Evolutionary conservation across 2,113 vertebrate genomes (phyloP).

Genomic region (Orycteropus afer): DNA sequence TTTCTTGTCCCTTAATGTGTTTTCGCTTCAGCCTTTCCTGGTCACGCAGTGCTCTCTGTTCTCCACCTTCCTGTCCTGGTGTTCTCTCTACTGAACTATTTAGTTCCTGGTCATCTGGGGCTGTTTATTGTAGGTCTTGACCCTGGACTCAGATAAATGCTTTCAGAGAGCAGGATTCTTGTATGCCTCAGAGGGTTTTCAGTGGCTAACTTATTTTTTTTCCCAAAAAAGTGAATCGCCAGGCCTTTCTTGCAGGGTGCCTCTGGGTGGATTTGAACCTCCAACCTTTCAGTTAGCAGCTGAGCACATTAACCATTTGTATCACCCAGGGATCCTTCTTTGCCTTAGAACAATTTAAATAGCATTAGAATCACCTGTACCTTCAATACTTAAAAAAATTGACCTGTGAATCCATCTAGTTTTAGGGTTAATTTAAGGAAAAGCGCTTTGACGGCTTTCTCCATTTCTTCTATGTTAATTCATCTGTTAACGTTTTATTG

Average conservation of each 20-base stretch:
- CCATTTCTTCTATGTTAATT: slow-evolving; percentile 41
- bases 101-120: background rate
- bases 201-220: background rate
- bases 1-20: background rate
- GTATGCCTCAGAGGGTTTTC: background rate
- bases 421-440: slow-evolving; percentile 21
- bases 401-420: slow-evolving; percentile 32
- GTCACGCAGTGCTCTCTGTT: background rate
- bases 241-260: background rate
- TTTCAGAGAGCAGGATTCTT: background rate
- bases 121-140: background rate
- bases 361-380: background rate
- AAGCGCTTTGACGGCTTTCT: background rate
- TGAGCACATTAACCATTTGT: too few relatives aligned
- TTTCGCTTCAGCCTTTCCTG: background rate
- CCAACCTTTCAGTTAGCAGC: too few relatives aligned
- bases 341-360: background rate
- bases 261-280: background rate
- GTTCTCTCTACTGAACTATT: background rate
- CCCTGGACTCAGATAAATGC: background rate
- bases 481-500: slow-evolving; percentile 38
- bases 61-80: background rate
- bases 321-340: too few relatives aligned
- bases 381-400: slow-evolving; percentile 13
- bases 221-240: background rate